Percentiles rank a stretch among this genome's conserved stretches.
These are phyloP conservation scores for Protobothrops flavoviridis DNA, from an alignment of 2,113 vertebrate genomes.

Conservation along the genomic window DNA sequence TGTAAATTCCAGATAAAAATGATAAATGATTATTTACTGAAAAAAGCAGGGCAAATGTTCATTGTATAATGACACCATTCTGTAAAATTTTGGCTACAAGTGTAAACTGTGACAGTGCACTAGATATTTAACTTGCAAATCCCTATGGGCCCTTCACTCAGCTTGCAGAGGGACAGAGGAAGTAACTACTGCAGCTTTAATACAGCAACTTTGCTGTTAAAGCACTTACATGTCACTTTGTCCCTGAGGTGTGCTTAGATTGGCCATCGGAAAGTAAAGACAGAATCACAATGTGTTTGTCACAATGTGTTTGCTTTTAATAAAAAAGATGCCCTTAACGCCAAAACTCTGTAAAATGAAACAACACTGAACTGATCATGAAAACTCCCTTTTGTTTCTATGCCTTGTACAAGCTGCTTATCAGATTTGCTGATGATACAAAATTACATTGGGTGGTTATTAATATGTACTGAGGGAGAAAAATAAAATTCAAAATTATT, in stretches of 20 bases:
- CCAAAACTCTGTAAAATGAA: slow-evolving; percentile 28
- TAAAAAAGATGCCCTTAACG: slow-evolving; percentile 1
- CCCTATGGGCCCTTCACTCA: slow-evolving; percentile 32
- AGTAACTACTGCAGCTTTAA: slow-evolving; percentile 50
- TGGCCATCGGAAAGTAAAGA: slow-evolving; percentile 5
- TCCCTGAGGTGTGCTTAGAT: slow-evolving; percentile 5
- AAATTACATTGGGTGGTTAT: neutral
- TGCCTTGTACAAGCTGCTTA: neutral
- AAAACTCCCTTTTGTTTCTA: neutral
- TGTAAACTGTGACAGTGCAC: slow-evolving; percentile 31
- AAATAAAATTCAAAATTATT: neutral
- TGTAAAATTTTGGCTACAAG: neutral
- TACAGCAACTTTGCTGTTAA: slow-evolving; percentile 57
- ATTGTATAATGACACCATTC: slow-evolving; percentile 27
- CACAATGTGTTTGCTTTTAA: neutral
- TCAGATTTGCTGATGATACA: neutral
- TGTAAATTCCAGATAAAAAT: slow-evolving; percentile 4
- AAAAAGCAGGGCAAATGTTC: neutral
- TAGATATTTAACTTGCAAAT: slow-evolving; percentile 36
- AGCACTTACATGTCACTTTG: slow-evolving; percentile 52
- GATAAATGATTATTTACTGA: neutral
- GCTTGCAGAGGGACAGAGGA: neutral
- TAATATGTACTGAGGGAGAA: neutral
- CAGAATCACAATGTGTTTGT: slow-evolving; percentile 26
- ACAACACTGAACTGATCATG: slow-evolving; percentile 3